Evolutionary conservation across 2,888 invertebrate genomes (phyloP).

Genomic region (Rhabditoides inermis): DNA sequence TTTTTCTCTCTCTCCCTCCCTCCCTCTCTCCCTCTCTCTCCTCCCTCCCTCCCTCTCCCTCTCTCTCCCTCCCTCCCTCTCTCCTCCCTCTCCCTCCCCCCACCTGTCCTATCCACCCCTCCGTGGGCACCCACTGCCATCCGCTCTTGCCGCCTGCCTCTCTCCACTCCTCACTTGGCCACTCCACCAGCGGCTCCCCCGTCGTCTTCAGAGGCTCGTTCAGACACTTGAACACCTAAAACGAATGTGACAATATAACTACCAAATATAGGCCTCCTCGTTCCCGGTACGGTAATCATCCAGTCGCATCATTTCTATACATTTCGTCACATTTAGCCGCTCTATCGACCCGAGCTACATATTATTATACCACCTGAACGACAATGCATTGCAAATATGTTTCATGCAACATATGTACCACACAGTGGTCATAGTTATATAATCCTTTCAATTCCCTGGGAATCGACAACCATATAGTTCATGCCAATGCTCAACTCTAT

Average conservation of each 20-base stretch:
- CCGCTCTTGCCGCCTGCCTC: slow-evolving; percentile 64
- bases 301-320: no score
- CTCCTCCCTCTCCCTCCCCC: not conserved
- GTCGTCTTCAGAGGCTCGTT: slow-evolving; percentile 44
- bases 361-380: slow-evolving; percentile 6
- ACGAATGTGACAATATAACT: not conserved
- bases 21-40: slow-evolving; percentile 25
- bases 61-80: not conserved
- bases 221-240: slow-evolving; percentile 34
- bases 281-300: no score
- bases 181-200: slow-evolving; percentile 63
- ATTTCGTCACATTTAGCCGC: no score
- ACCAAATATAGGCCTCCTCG: slow-evolving; percentile 4
- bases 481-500: no score
- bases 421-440: not conserved
- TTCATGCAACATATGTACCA: not conserved
- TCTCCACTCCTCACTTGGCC: slow-evolving; percentile 84
- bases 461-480: no score
- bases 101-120: slow-evolving; percentile 22
- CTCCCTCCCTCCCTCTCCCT: slow-evolving; percentile 4
- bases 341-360: no score
- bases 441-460: no score
- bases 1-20: no score
- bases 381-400: no score
- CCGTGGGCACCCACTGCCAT: no score